phyloP scores from a whole-genome alignment of 2,888 invertebrate species.

The Malacosoma neustria region DNA sequence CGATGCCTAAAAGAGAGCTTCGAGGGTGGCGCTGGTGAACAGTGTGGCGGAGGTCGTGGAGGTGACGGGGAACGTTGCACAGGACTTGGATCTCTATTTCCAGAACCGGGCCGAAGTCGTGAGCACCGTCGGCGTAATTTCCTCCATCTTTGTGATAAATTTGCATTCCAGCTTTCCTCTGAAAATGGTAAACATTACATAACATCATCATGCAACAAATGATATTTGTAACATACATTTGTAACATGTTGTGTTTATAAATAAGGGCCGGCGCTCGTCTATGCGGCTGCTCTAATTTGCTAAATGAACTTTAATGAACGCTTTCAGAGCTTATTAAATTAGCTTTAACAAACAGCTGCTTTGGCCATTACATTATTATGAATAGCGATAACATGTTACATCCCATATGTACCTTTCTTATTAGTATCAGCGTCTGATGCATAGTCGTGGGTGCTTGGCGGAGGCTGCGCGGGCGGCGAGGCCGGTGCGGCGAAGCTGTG shows the following conservation, averaged over 20 bases:
- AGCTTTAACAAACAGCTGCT: background rate
- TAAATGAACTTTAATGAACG: background rate
- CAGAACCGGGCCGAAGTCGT: slow-evolving; percentile 78
- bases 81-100: slow-evolving; percentile 69
- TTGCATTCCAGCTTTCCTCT: slow-evolving; percentile 85
- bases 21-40: slow-evolving; percentile 62
- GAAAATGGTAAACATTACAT: slow-evolving; percentile 31
- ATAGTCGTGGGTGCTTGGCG: slow-evolving; percentile 57
- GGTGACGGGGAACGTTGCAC: slow-evolving; percentile 75
- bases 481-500: slow-evolving; percentile 74
- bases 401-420: slow-evolving; percentile 58
- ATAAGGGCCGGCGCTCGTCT: background rate
- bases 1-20: slow-evolving; percentile 66
- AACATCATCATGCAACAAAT: background rate
- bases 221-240: background rate
- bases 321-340: background rate
- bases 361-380: slow-evolving; percentile 65
- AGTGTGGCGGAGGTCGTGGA: slow-evolving; percentile 62
- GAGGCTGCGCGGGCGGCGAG: slow-evolving; percentile 55
- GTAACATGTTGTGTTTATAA: background rate
- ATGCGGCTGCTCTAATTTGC: background rate
- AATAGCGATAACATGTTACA: slow-evolving; percentile 18
- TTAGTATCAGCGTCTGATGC: slow-evolving; percentile 77
- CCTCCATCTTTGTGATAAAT: slow-evolving; percentile 84
- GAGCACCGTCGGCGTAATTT: slow-evolving; percentile 81